These are phyloP conservation scores for Lutjanus campechanus DNA, from an alignment of 2,797 vertebrate genomes.

Conservation along the genomic window DNA sequence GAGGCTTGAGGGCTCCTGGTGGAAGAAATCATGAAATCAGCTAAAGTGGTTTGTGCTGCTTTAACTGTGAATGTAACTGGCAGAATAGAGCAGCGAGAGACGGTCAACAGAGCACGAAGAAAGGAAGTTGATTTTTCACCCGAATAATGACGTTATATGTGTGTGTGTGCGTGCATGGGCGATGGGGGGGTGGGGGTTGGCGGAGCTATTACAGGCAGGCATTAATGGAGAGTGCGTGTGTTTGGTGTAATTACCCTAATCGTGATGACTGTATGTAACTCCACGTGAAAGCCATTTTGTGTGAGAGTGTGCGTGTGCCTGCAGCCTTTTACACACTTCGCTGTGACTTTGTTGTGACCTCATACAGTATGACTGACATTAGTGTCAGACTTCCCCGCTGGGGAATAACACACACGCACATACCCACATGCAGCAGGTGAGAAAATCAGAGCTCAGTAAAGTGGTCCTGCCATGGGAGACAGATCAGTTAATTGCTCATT, in stretches of 20 bases:
- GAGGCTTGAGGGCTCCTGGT: background rate
- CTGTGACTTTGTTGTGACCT: conserved; percentile 44
- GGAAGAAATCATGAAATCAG: background rate
- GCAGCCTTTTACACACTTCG: conserved; percentile 6
- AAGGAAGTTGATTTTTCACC: background rate
- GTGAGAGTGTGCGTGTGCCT: conserved; percentile 5
- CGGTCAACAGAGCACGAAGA: background rate
- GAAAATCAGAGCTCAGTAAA: background rate
- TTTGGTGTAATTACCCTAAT: conserved; percentile 54
- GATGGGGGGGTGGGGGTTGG: background rate
- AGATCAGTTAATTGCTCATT: conserved; percentile 12
- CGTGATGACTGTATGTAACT: conserved; percentile 28
- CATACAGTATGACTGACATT: conserved; percentile 3
- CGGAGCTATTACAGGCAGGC: conserved; percentile 19
- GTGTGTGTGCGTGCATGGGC: background rate
- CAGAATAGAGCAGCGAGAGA: background rate
- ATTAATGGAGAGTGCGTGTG: conserved; percentile 36
- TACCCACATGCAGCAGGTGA: background rate
- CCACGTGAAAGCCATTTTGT: background rate
- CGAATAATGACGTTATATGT: background rate
- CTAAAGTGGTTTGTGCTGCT: background rate
- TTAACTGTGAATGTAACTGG: background rate
- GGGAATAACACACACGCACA: background rate
- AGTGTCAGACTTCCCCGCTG: conserved; percentile 8
- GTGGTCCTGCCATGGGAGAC: background rate